Percentiles rank a stretch among this genome's conserved stretches.
phyloP scores from a whole-genome alignment of 2,113 vertebrate genomes.

The Antechinus stuartii region DNA sequence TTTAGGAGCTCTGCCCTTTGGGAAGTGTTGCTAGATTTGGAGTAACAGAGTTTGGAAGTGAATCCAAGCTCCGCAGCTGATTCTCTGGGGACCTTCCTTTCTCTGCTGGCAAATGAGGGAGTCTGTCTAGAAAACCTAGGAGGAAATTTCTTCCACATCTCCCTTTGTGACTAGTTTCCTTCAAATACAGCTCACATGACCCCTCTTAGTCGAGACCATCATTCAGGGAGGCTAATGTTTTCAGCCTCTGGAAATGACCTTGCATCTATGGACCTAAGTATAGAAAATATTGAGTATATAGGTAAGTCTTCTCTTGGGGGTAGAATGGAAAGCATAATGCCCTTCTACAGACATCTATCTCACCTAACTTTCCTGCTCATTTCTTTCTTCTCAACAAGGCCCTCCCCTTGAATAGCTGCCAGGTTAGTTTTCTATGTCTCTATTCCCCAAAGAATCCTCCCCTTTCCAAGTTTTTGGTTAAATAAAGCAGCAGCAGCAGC shows the following conservation, averaged over 20 bases:
- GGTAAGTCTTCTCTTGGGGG: background rate
- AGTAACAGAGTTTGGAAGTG: background rate
- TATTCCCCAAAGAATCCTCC: background rate
- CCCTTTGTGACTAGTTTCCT: background rate
- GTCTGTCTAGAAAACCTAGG: background rate
- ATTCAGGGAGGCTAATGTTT: background rate
- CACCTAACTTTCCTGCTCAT: fast-evolving
- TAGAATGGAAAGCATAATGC: background rate
- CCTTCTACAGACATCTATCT: background rate
- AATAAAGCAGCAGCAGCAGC: background rate
- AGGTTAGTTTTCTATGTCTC: constrained; percentile 32
- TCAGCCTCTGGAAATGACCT: background rate
- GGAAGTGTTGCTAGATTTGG: background rate
- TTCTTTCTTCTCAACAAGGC: constrained; percentile 40
- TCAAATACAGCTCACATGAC: background rate
- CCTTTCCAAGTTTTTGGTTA: background rate
- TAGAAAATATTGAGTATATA: too few species aligned
- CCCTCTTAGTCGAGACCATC: background rate
- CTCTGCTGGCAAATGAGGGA: background rate
- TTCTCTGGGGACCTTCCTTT: background rate
- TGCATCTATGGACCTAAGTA: background rate
- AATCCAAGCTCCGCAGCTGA: background rate
- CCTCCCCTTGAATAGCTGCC: constrained; percentile 35
- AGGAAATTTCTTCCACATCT: background rate
- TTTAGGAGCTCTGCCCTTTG: too few species aligned